Percentiles rank a stretch among this genome's conserved stretches.
These are phyloP conservation scores for Crotalus viridis DNA, from an alignment of 2,113 vertebrate genomes.

Conservation along the genomic window DNA sequence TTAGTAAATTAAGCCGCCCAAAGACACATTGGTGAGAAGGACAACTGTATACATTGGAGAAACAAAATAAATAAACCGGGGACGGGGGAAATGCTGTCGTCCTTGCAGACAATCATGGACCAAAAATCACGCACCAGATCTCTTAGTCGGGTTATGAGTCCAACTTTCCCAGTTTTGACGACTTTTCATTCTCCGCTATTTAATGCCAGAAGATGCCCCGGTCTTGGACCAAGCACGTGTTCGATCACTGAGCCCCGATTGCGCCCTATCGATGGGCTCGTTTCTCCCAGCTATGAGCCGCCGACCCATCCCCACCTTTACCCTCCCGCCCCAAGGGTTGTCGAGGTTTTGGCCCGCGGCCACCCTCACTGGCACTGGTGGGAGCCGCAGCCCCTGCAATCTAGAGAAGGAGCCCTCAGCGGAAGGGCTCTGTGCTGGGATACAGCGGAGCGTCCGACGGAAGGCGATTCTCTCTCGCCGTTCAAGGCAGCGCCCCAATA, in stretches of 20 bases:
- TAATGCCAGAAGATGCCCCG: not conserved
- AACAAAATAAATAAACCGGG: not conserved
- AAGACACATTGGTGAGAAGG: not conserved
- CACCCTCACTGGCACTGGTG: not conserved
- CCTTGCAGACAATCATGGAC: not conserved
- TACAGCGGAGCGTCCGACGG: not conserved
- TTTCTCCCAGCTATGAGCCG: not conserved
- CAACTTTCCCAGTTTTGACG: not conserved
- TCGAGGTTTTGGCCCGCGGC: not conserved
- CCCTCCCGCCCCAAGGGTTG: not conserved
- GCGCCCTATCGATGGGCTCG: not conserved
- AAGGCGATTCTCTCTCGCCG: not conserved
- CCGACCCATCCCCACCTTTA: too few species aligned
- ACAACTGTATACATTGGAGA: not conserved
- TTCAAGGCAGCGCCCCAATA: not conserved
- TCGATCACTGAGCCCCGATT: not conserved
- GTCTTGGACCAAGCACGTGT: not conserved
- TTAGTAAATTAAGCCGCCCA: not conserved
- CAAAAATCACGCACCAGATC: not conserved
- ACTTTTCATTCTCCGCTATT: not conserved
- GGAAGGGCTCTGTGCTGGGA: not conserved
- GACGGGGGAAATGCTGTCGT: fast-evolving
- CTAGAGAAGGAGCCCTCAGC: not conserved
- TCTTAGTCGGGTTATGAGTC: not conserved
- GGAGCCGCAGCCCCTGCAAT: not conserved